These are phyloP conservation scores for Prunella fulvescens DNA, from an alignment of 2,113 vertebrate genomes.

Conservation along the genomic window DNA sequence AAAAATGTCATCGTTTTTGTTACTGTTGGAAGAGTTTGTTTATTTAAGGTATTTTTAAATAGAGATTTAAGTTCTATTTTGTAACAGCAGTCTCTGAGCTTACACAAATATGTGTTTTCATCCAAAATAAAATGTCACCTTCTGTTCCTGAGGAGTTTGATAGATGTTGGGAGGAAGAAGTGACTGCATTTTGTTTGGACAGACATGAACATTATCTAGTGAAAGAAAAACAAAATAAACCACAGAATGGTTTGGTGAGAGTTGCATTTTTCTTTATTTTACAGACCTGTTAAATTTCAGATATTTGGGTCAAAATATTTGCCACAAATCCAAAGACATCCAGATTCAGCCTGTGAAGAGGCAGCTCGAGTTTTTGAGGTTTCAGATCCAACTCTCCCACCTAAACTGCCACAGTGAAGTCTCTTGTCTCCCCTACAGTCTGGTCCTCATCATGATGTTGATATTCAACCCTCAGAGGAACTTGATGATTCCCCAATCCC, in stretches of 20 bases:
- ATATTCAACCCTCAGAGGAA: background rate
- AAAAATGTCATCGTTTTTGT: background rate
- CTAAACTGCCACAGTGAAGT: background rate
- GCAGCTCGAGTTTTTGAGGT: background rate
- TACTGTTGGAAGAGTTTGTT: background rate
- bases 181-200: background rate
- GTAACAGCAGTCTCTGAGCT: background rate
- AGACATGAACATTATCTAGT: background rate
- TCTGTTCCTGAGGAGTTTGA: background rate
- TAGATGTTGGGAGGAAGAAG: background rate
- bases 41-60: background rate
- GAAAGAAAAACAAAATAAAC: background rate
- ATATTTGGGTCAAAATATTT: background rate
- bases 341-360: background rate
- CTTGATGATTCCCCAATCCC: fast-evolving
- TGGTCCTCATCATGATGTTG: fast-evolving
- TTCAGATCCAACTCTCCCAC: background rate
- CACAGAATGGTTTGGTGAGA: background rate
- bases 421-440: background rate
- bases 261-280: background rate
- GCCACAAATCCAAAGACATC: background rate
- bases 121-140: background rate
- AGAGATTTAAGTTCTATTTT: background rate
- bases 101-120: background rate
- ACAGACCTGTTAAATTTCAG: background rate